Evolutionary conservation across 2,888 invertebrate species (phyloP).

Genomic region (Pedicia rivosa): DNA sequence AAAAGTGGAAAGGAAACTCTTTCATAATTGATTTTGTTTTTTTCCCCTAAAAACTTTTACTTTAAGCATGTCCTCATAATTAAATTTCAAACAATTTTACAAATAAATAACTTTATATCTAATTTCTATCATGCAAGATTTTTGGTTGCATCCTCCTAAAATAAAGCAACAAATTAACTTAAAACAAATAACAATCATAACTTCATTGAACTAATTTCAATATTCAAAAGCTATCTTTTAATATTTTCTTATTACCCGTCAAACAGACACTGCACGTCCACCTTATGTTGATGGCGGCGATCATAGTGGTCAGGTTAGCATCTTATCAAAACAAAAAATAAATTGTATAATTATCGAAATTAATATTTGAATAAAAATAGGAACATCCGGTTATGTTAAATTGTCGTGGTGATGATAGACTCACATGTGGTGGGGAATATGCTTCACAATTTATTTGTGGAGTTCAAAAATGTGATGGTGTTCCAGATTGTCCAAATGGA

Average conservation of each 20-base stretch:
- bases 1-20: no score
- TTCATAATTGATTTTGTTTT: no score
- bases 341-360: no score
- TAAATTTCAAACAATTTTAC: no score
- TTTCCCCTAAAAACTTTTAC: no score
- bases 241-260: background rate
- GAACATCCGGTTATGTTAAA: no score
- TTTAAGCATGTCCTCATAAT: no score
- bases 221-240: background rate
- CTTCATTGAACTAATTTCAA: no score
- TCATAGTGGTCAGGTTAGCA: background rate
- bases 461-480: constrained; percentile 22
- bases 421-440: constrained; percentile 16
- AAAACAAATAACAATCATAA: no score
- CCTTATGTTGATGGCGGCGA: background rate
- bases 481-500: constrained; percentile 22
- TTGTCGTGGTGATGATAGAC: constrained; percentile 25
- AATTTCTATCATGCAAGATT: no score
- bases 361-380: no score
- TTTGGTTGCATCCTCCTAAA: background rate
- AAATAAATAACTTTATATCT: no score
- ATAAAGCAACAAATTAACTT: background rate
- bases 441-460: constrained; percentile 20
- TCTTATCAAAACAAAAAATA: background rate
- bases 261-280: background rate